Base-by-base conservation (phyloP, 2,113 vertebrate genomes). In the Erythrocercus mccallii region DNA sequence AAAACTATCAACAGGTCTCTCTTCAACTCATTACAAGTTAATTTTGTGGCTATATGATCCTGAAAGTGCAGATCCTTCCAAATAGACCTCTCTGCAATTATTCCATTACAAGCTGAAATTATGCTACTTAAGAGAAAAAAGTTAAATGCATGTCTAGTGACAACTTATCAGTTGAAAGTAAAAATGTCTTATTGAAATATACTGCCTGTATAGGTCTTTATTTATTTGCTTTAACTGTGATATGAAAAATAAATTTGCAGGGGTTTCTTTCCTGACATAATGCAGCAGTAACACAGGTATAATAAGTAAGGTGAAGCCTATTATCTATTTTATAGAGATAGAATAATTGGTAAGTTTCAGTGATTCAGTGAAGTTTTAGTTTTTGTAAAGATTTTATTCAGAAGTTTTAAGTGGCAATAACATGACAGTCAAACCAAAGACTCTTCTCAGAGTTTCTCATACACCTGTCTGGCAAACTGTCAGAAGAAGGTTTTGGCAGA, bases 41-140 rank as follows among this genome's bases (percentile, higher is more conserved):
- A 18, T 38, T 33, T 11, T 94, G 60, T 97, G 91, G 88, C 14
- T 90, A 24, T 90, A 60, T 10, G 90, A 95, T 90, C 92, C 97
- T 69, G 95, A 95, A 97, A 95, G 65, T 24, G 65, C 94, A 70
- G 45, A 65, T 38, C 1, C 25, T 9, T 50, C 22, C 1, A 54
- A 97, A 83, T 1, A 88, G 80, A 17, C 2, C 4, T 42, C 27
- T 76, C 10, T 9, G 87, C 94, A 53, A 5, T 10, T n/a, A 22
- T 6, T 60, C 95, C 82, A 40, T 88, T 91, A 47, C 9, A 60
- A 28, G 79, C 84, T 70, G 72, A 94, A 91, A 92, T 62, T 7
- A 48, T 78, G 56, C 35, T 60, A 66, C 60, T 62, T 73, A 35
- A 81, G 51, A 71, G 66, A 83, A 27, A 27, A 48, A 80, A n/a